Evolutionary conservation across 2,797 vertebrate genomes (phyloP).

Genomic region (Pelobates cultripes): DNA sequence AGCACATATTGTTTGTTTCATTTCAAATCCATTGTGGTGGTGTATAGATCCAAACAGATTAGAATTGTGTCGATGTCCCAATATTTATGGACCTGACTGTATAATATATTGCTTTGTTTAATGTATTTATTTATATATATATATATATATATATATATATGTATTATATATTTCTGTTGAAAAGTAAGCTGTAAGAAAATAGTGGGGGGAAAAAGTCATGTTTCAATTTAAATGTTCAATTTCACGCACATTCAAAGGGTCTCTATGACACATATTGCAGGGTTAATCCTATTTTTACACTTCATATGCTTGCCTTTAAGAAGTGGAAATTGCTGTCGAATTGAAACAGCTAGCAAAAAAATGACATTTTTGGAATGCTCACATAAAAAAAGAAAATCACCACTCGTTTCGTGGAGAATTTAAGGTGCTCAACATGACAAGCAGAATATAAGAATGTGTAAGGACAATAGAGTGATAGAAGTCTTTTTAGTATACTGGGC

Average conservation of each 20-base stretch:
- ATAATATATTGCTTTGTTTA: no score
- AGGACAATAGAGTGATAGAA: constrained; percentile 18
- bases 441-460: constrained; percentile 33
- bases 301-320: constrained; percentile 29
- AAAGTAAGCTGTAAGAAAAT: background rate
- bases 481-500: constrained; percentile 16
- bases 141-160: no score
- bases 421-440: constrained; percentile 34
- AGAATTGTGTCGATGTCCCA: no score
- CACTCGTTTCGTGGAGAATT: constrained; percentile 15
- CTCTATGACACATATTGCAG: constrained; percentile 14
- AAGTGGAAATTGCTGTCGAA: constrained; percentile 65
- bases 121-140: no score
- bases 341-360: constrained; percentile 63
- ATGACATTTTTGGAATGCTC: constrained; percentile 70
- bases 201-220: constrained; percentile 1
- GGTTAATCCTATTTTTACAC: constrained; percentile 39
- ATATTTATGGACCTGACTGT: no score
- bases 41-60: no score
- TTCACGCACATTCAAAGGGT: constrained; percentile 36
- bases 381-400: constrained; percentile 18
- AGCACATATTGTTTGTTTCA: no score
- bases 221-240: constrained; percentile 38
- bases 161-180: background rate
- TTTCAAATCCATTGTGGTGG: no score